Evolutionary conservation across 1,140 invertebrate species (phyloP).

Genomic region (Heliconius nattereri): DNA sequence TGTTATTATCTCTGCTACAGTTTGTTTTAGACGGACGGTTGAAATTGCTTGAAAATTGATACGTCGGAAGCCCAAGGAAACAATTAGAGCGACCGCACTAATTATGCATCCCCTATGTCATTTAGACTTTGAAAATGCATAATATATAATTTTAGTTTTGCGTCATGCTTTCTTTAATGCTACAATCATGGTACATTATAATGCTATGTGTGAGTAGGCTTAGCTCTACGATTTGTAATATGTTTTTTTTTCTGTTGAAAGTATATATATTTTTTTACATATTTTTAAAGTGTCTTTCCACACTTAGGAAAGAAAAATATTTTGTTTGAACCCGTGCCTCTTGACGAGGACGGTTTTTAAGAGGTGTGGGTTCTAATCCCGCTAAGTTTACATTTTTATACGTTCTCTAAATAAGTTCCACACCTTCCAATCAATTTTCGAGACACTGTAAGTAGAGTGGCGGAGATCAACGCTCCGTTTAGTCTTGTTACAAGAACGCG

Average conservation of each 20-base stretch:
- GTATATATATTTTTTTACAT: neutral
- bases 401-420: too few relatives aligned
- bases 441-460: too few relatives aligned
- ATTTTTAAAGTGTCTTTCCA: too few relatives aligned
- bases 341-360: too few relatives aligned
- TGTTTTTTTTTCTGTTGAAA: neutral
- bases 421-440: too few relatives aligned
- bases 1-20: slow-evolving; percentile 33
- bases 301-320: too few relatives aligned
- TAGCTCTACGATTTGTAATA: neutral
- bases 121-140: slow-evolving; percentile 15
- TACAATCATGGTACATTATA: neutral
- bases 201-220: neutral
- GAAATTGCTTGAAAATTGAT: slow-evolving; percentile 41
- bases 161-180: neutral
- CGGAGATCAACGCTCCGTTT: too few relatives aligned
- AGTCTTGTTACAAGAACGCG: too few relatives aligned
- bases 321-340: too few relatives aligned
- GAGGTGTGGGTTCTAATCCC: too few relatives aligned
- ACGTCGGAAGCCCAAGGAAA: slow-evolving; percentile 32
- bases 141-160: neutral
- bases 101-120: slow-evolving; percentile 29
- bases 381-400: too few relatives aligned
- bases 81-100: slow-evolving; percentile 35
- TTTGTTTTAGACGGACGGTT: slow-evolving; percentile 26